Conservation (phyloP, 2,797 vertebrate genomes). For the Pipistrellus pygmaeus region DNA sequence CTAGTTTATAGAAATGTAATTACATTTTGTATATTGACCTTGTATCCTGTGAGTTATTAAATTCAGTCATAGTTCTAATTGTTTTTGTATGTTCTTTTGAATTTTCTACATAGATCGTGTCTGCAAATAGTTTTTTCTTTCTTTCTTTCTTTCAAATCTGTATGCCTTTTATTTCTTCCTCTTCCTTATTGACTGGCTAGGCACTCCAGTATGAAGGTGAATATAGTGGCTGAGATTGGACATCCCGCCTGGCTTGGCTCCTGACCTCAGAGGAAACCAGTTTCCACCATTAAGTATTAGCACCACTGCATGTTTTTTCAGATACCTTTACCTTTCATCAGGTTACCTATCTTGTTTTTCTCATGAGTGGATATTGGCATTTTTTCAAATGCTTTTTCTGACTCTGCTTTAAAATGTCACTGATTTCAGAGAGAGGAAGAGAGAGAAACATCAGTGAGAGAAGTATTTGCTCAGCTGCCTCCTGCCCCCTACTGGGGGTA, state of each 20-base stretch:
- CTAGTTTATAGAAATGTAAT: slow-evolving; percentile 23
- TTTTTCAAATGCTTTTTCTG: background rate
- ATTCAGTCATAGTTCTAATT: slow-evolving; percentile 20
- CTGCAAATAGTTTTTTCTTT: background rate
- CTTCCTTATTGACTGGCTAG: background rate
- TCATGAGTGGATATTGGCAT: background rate
- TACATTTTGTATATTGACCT: background rate
- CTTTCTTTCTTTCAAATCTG: slow-evolving; percentile 27
- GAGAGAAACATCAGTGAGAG: background rate
- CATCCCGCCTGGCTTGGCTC: background rate
- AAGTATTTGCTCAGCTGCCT: background rate
- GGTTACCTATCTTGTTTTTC: background rate
- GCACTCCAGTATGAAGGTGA: background rate
- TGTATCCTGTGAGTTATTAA: slow-evolving; percentile 18
- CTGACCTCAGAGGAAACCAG: background rate
- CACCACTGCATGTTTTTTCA: background rate
- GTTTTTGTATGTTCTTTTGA: background rate
- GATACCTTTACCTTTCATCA: background rate
- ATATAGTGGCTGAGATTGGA: background rate
- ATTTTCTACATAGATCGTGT: slow-evolving; percentile 18
- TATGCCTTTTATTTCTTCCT: background rate
- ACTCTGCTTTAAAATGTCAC: background rate
- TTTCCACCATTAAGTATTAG: slow-evolving; percentile 14
- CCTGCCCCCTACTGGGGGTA: background rate
- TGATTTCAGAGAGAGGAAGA: background rate